Base-by-base conservation (phyloP, 2,888 invertebrate genomes). In the Euplagia quadripunctaria region DNA sequence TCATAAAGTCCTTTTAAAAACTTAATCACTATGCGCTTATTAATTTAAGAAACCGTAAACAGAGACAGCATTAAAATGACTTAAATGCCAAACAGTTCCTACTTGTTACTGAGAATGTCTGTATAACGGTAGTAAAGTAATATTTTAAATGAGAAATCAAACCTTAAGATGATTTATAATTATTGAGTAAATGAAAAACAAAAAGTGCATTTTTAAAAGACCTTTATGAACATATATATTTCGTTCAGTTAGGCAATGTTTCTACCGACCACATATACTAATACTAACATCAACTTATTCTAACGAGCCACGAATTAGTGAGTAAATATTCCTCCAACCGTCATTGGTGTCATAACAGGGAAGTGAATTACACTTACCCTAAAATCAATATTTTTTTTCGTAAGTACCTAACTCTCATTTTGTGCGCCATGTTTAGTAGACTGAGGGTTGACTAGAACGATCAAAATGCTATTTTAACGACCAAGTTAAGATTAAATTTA, bases 261-360 rank as follows among this genome's bases (percentile, higher is more conserved):
- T 92, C 94, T 94, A 94, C 94, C 94, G 94, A 95, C 94, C 95
- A 93, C 91, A 88, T 90, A 87, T 81, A 90, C 94, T 95, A 94
- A 84, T 82, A 83, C 94, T 94, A 95, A 95, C 95, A 95, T 88
- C 93, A 82, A 94, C 82, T 90, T 89, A 94, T 41, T 74, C 87
- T 92, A 92, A 90, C 81, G 85, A 88, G 85, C 81, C 83, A 84
- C 84, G 79, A 76, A 78, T 86, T 80, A 86, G 84, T 85, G 85
- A 86, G 82, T 90, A 86, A 85, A 86, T 89, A 88, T 82, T 82
- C 73, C 68, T 79, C 86, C 85, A 81, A 87, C 86, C 82, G 82
- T 90, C 89, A 90, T 93, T 93, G 94, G 93, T 94, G 93, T 94
- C 87, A 90, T 89, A 81, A 85, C 86, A 90, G 89, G 31, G 43